A percentile compares a stretch with the other conserved stretches of the same genome.
These are phyloP conservation scores for Tenodera sinensis DNA, from an alignment of 2,888 invertebrate genomes.

Conservation along the genomic window DNA sequence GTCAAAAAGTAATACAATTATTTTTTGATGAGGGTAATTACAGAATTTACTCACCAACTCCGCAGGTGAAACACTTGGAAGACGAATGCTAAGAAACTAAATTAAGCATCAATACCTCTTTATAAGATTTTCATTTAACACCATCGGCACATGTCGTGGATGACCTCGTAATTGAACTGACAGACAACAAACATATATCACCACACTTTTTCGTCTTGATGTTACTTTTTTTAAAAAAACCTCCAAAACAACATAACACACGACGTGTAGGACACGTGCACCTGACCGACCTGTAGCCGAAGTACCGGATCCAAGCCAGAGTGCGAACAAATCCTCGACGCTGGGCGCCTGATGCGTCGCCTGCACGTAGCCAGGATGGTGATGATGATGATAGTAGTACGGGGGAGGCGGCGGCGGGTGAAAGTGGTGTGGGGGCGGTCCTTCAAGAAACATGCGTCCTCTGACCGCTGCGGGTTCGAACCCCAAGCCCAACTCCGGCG, in stretches of 20 bases:
- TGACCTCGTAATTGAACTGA: not conserved
- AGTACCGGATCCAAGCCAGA: conserved; percentile 64
- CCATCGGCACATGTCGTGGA: no score
- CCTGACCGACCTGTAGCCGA: conserved; percentile 23
- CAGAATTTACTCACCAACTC: not conserved
- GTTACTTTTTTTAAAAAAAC: not conserved
- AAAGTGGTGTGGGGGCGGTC: not conserved
- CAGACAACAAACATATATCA: not conserved
- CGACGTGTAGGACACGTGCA: not conserved
- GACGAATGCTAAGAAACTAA: not conserved
- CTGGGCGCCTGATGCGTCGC: conserved; percentile 46
- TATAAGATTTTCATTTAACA: no score
- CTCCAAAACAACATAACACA: not conserved
- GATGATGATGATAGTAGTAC: not conserved
- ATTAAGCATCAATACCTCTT: not conserved
- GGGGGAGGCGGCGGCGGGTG: conserved; percentile 31
- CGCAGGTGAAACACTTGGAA: not conserved
- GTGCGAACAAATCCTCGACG: conserved; percentile 71
- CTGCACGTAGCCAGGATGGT: conserved; percentile 3
- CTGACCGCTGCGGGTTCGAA: conserved; percentile 28
- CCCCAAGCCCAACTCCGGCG: not conserved
- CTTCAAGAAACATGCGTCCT: conserved; percentile 22
- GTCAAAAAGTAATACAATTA: no score
- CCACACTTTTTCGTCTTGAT: not conserved
- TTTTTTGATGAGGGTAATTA: no score